Base-by-base conservation (phyloP, 2,113 vertebrate species). In the Rhagologus leucostigma region DNA sequence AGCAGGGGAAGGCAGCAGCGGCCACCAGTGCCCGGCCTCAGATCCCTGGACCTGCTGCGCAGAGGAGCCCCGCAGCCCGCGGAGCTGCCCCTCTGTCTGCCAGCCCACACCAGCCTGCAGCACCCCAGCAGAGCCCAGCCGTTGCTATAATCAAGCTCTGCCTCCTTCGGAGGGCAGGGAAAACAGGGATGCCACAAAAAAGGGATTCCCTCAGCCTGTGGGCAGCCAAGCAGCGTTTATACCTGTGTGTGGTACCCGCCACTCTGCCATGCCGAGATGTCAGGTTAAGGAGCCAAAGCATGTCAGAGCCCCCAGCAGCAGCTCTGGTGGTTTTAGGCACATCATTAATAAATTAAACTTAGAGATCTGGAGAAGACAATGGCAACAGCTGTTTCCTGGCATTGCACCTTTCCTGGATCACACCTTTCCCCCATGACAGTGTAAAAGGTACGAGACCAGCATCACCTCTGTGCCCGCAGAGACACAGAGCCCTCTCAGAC, bases 21-120 rank as follows among this genome's bases (percentile, higher is more conserved):
- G 37, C 69, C 83, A 24, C 52, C 23, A 2, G 44, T 2, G 0
- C 77, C 20, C 2, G 17, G 81, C 46, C 68, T 22, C 52, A 26
- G 41, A 22, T 23, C 37, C 16, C 41, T 13, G 0, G 6, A 46
- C 11, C n/a, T 24, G 11, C 67, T 13, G 2, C 0, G 0, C 33
- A 11, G 23, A 73, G 79, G 27, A 52, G 47, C 60, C 32, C 29
- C 47, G 6, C 42, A 37, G 77, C 21, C 56, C 11, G 0, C 0
- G 1, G 85, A 35, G 70, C 44, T 64, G 62, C 62, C 68, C 32
- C 3, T 62, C 50, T 41, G 47, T 8, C 82, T 3, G 1, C n/a
- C 88, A 59, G 53, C 81, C 76, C 60, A 16, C 7, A 1, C 9
- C 60, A 69, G 39, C 71, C 67, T 21, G 35, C 63, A 56, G 65